phyloP scores from a whole-genome alignment of 2,113 vertebrate genomes.

The Rallus limicola region DNA sequence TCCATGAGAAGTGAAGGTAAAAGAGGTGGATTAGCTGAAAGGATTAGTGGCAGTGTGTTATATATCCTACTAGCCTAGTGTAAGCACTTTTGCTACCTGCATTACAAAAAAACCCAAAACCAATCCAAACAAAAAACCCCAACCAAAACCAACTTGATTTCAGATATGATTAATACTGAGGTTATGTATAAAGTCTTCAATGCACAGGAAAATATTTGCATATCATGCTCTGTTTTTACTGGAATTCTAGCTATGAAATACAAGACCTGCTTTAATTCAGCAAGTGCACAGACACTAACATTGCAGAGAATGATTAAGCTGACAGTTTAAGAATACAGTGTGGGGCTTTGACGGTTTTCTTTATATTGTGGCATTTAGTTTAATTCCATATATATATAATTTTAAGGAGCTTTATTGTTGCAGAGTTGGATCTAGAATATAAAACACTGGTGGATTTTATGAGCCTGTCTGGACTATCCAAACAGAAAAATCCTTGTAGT shows the following conservation, averaged over 20 bases:
- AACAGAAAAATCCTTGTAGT: conserved; percentile 46
- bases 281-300: background rate
- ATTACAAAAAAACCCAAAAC: background rate
- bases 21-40: background rate
- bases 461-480: conserved; percentile 17
- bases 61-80: background rate
- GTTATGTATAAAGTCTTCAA: background rate
- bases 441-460: background rate
- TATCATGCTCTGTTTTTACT: background rate
- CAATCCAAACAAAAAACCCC: no score
- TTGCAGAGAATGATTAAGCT: conserved; percentile 28
- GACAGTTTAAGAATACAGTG: conserved; percentile 28
- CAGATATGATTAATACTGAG: background rate
- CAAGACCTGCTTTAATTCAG: background rate
- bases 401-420: conserved; percentile 28
- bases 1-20: background rate
- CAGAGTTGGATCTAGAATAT: background rate
- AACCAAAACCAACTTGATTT: background rate
- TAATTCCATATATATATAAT: background rate
- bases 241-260: conserved; percentile 28
- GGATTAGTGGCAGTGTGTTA: background rate
- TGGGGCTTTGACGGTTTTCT: background rate
- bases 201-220: background rate
- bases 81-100: background rate
- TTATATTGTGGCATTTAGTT: conserved; percentile 18